Conservation (phyloP, 2,888 invertebrate species). For the Dryadula phaetusa region DNA sequence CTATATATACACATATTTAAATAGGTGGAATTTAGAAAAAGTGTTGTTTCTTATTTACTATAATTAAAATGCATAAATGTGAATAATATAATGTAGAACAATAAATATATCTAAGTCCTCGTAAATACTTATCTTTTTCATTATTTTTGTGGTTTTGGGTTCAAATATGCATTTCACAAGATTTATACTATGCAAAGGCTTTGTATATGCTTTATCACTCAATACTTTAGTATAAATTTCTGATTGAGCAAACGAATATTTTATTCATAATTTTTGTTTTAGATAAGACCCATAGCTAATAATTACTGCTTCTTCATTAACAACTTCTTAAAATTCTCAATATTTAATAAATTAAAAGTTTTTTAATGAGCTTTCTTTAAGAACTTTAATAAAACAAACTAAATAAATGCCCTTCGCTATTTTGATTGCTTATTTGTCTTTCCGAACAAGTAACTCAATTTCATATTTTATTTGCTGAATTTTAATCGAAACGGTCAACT, state of each 20-base stretch:
- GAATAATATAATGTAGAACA: no score
- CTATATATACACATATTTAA: no score
- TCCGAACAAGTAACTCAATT: constrained; percentile 10
- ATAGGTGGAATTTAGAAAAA: no score
- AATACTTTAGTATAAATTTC: no score
- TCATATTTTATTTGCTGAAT: constrained; percentile 10
- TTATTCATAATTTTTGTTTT: no score
- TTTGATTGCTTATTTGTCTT: constrained; percentile 12
- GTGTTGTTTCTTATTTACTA: no score
- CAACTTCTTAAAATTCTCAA: constrained; percentile 13
- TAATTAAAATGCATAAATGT: no score
- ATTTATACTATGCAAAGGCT: not conserved
- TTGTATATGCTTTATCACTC: no score
- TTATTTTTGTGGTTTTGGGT: not conserved
- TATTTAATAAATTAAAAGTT: constrained; percentile 22
- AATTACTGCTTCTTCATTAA: constrained; percentile 5
- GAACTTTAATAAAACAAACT: constrained; percentile 25
- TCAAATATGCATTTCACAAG: not conserved
- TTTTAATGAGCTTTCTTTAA: constrained; percentile 25
- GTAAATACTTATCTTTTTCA: no score
- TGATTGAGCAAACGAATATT: no score
- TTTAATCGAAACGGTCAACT: constrained; percentile 10
- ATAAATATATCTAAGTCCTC: no score
- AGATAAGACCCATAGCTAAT: not conserved
- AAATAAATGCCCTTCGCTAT: constrained; percentile 9